phyloP scores from a whole-genome alignment of 2,888 invertebrate species.

The Caradrina clavipalpis region DNA sequence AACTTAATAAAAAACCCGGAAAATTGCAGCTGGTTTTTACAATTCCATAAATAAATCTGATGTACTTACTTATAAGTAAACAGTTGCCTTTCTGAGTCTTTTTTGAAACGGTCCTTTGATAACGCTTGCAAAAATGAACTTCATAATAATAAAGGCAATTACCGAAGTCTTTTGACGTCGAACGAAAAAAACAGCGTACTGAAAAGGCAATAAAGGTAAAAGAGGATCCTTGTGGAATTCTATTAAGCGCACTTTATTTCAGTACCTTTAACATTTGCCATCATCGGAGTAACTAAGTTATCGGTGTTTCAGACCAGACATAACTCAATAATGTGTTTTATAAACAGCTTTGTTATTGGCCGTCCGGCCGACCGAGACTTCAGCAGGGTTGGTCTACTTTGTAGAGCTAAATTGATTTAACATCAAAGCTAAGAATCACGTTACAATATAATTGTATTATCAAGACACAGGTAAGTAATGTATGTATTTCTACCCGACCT shows the following conservation, averaged over 20 bases:
- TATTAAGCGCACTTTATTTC: slow-evolving; percentile 40
- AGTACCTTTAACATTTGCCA: slow-evolving; percentile 37
- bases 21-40: background rate
- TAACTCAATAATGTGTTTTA: slow-evolving; percentile 50
- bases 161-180: slow-evolving; percentile 35
- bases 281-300: slow-evolving; percentile 48
- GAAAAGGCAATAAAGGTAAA: slow-evolving; percentile 32
- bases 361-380: slow-evolving; percentile 13
- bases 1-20: background rate
- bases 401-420: slow-evolving; percentile 36
- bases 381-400: slow-evolving; percentile 18
- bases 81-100: background rate
- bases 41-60: background rate
- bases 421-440: slow-evolving; percentile 16
- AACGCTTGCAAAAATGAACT: background rate
- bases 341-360: slow-evolving; percentile 39
- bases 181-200: background rate
- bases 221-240: slow-evolving; percentile 38
- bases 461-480: background rate
- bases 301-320: slow-evolving; percentile 42
- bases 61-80: background rate
- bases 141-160: slow-evolving; percentile 28
- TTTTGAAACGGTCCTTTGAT: background rate
- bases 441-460: background rate
- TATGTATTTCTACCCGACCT: background rate